Evolutionary conservation across 2,888 invertebrate species (phyloP), one percentile per base, ranked within the genome.

Genomic region (Drosophila kanekoi): DNA sequence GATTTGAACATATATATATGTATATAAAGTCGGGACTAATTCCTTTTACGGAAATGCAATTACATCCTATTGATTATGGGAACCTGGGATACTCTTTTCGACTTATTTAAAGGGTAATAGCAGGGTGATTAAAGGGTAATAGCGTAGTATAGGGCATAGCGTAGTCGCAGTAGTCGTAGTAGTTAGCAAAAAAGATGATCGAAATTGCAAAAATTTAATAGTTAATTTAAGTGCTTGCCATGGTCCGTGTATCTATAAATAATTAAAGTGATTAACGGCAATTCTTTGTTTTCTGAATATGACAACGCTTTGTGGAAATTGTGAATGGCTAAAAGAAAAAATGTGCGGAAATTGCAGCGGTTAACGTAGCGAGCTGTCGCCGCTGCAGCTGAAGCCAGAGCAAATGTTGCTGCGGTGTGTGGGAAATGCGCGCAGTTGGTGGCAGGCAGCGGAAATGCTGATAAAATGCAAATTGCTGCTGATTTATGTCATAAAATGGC

Each of bases 391-490:
- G 48, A 20, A 35, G 57, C 33, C 16, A 43, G 38, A 48, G 51
- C 44, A 44, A 56, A 43, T 65, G 62, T 66, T 56, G 67, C 47
- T 37, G 54, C 37, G 11, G n/a, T 16, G 43, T 61, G 52, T 69
- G 51, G 16, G 40, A 49, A 59, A 40, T 2, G 23, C 16, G 48
- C 14, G 35, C 47, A 35, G 23, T 60, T 70, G 70, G 20, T 68
- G 66, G 23, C 56, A 38, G 52, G 35, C 51, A 47, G 28, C 48
- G 68, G 62, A 62, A 63, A 59, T 58, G 47, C 65, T 66, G 77
- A 69, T 77, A 64, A 80, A 79, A 79, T 81, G 79, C 69, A 79
- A 79, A 79, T 79, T 81, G 76, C 79, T 47, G 60, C 59, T 66
- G 79, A 78, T 79, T 81, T 74, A 81, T 78, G 74, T 66, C 74